Percentiles rank a stretch among this genome's conserved stretches.
Evolutionary conservation across 92 coral and sea anemone species (phyloP).

Genomic region (Epizoanthus scotinus): DNA sequence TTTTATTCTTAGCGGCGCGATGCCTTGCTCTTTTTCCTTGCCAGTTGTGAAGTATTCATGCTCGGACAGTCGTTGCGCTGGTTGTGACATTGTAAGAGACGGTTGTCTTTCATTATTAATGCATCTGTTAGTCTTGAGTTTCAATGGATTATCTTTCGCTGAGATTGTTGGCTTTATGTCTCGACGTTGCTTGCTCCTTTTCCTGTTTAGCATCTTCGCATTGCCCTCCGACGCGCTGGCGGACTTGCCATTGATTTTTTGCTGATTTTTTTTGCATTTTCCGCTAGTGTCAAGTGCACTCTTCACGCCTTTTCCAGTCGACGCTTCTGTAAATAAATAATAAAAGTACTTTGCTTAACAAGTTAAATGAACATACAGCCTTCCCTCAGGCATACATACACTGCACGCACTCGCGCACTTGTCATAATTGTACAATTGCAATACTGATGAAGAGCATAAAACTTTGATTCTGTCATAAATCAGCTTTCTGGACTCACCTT

Average conservation of each 20-base stretch:
- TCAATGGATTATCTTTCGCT: constrained; percentile 65
- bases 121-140: constrained; percentile 61
- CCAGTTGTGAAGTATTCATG: constrained; percentile 36
- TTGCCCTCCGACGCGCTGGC: background rate
- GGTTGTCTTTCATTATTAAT: constrained; percentile 90
- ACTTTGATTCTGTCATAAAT: constrained; percentile 39
- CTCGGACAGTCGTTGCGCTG: constrained; percentile 37
- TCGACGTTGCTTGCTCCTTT: constrained; percentile 64
- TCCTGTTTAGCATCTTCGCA: constrained; percentile 37
- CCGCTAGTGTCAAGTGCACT: constrained; percentile 9
- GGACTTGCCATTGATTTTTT: constrained; percentile 23
- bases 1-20: background rate
- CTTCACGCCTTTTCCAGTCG: constrained; percentile 54
- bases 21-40: constrained; percentile 27
- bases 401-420: background rate
- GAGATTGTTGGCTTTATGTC: constrained; percentile 60
- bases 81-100: constrained; percentile 55
- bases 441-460: background rate
- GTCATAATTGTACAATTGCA: constrained; percentile 61
- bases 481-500: constrained; percentile 39
- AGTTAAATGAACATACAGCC: constrained; percentile 91
- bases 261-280: constrained; percentile 3
- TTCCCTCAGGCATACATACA: constrained; percentile 33
- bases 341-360: constrained; percentile 63
- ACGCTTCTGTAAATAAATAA: constrained; percentile 61